Evolutionary conservation across 1,140 invertebrate genomes (phyloP), one percentile per base, ranked within the genome.

Genomic region (Lethrus apterus): DNA sequence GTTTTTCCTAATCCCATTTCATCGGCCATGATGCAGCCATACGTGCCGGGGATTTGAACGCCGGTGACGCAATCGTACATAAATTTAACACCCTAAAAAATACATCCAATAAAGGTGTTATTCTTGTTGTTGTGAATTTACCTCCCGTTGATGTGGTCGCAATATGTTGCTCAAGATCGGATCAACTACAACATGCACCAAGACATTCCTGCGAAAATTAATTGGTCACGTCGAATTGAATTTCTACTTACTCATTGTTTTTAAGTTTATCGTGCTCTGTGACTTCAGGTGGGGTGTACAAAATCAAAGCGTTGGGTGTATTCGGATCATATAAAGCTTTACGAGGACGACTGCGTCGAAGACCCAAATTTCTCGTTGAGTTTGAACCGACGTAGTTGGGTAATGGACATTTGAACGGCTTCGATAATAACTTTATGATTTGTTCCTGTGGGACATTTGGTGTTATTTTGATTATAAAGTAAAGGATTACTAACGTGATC

Each of bases 21-120:
- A 72, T 98, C 94, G 19, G 94, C 94, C 94, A 98, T 98, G 26
- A 98, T 98, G 60, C 94, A 98, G 2, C 95, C 94, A 73, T 80
- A 88, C 48, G 84, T 87, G 55, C 80, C 74, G 50, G 88, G 84
- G 50, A 98, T 96, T 60, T 89, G 81, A 47, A 76, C 71, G 10
- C 96, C 97, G 21, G 89, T 97, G 1, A 98, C 93, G 76, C 96
- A 99, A 65, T 99, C 93, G 66, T 97, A 99, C 93, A 99, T 98
- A 67, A 99, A 99, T 63, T 95, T 94, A 0, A 99, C 96, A 19
- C 97, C 97, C 76, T 77, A 52, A 20, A 65, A 63, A 49, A 45
- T 3, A 26, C 14, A 4, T 26, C 8, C 36, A 36, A n/a, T 38
- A 43, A 38, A 2, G 5, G n/a, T 9, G 34, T 21, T 15, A 48